Evolutionary conservation across 2,797 vertebrate genomes (phyloP).

Genomic region (Chelmon rostratus): DNA sequence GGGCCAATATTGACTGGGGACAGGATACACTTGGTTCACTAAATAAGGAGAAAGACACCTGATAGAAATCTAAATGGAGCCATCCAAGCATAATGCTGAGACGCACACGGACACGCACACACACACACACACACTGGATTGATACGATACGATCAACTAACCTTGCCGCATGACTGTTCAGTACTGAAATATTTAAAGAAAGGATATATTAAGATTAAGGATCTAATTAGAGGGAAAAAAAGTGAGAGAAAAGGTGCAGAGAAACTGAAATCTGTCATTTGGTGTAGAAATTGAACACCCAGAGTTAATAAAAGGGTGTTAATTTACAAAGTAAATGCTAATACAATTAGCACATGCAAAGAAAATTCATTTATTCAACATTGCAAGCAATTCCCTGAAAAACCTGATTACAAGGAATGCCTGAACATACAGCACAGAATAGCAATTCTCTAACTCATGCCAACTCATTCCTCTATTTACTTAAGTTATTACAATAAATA

Average conservation of each 20-base stretch:
- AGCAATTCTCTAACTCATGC: not conserved
- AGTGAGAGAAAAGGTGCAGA: not conserved
- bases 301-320: not conserved
- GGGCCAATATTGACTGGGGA: slow-evolving; percentile 54
- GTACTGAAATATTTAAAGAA: not conserved
- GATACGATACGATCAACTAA: not conserved
- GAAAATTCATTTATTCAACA: not conserved
- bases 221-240: not conserved
- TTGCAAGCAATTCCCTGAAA: not conserved
- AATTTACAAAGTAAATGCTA: not conserved
- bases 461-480: not conserved
- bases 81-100: slow-evolving; percentile 23
- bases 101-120: not conserved
- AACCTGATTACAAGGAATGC: not conserved
- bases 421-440: not conserved
- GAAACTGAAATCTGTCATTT: not conserved
- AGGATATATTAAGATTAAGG: not conserved
- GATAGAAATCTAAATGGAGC: slow-evolving; percentile 60
- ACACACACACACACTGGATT: not conserved
- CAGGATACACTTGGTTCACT: slow-evolving; percentile 52
- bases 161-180: slow-evolving; percentile 30
- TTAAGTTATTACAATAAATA: not conserved
- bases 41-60: slow-evolving; percentile 56
- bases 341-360: not conserved
- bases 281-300: not conserved